Evolutionary conservation across 2,797 vertebrate genomes (phyloP), one percentile per base, ranked within the genome.

Genomic region (Menidia menidia): DNA sequence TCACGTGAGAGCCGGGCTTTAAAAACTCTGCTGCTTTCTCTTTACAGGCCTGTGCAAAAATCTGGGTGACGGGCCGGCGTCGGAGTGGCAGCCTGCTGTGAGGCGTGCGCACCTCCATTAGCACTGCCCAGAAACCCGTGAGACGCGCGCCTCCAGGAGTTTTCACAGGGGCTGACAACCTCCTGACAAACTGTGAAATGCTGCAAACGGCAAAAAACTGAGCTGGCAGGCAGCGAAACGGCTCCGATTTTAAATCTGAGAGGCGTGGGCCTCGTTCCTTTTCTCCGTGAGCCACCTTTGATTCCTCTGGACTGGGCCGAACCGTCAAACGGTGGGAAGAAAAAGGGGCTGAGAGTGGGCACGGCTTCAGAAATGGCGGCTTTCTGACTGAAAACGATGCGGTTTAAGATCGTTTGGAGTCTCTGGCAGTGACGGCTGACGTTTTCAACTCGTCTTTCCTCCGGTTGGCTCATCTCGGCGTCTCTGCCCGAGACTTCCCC

Each of bases 401-500:
- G 16, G 50, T 16, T 45, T 64, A 66, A 25, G 35, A 59, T 39
- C 48, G 43, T 8, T 30, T 32, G 9, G n/a, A 19, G 45, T 18
- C 18, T 12, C 31, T 35, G 11, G 32, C 19, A 6, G 4, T 15
- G 14, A 70, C 32, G 0, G 2, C 18, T 44, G 33, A 52, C 12
- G 58, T 54, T 68, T 68, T 42, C 15, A 25, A 4, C 19, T 50
- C 31, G 48, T 58, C 55, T 71, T 61, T 55, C 58, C 39, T 56
- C 8, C 66, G 45, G 63, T 39, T 14, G 41, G 72, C 74, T 86
- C 82, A 64, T 84, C 84, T 71, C 68, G 25, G 32, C 70, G 6
- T 35, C 48, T 42, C 50, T 1, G 71, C 77, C 73, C 85, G 85
- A 86, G 85, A 84, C 57, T 87, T 86, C 73, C 81, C 72, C 35